Base-by-base conservation (phyloP, 2,797 vertebrate species). In the Tympanoctomys barrerae region DNA sequence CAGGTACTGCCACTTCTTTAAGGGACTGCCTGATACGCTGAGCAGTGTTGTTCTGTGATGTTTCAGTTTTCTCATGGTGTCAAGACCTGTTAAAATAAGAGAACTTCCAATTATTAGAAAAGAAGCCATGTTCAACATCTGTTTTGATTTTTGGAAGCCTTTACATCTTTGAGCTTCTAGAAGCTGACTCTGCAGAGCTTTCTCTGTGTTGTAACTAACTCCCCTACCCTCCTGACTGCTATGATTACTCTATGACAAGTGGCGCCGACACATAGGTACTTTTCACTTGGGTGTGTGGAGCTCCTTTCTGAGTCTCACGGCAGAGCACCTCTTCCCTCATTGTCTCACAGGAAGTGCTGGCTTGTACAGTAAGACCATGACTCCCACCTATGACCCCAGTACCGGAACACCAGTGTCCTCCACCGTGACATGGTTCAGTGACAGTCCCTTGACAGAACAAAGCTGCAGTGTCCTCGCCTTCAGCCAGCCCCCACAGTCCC, bases 341-440 rank as follows among this genome's bases (percentile, higher is more conserved):
- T 93, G 79, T 93, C 49, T 97, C 98, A 49, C 98, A 99, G 99
- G 97, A 96, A 99, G 98, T 81, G 97, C 99, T 39, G 98, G 99
- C 52, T 98, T 99, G 89, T 99, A 99, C 94, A 99, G 99, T 97
- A 99, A 99, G 98, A 99, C 99, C 61, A 99, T 99, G 99, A 99
- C 99, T 13, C 99, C 99, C 7, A 98, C 97, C 59, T 99, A 99
- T 10, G 99, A 99, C 98, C 99, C 99, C 1, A 85, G 99, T 96
- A 99, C 98, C 0, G 99, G 99, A 71, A 99, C 99, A 7, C 99
- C 99, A 0, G 98, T 98, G 5, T 99, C 99, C 5, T 99, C 99
- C 94, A 99, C 99, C 0, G 98, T 99, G 66, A 98, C 99, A 1
- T 99, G 99, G 99, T 99, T 99, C 97, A 99, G 99, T 18, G 99